Percentiles rank a stretch among this genome's conserved stretches.
Evolutionary conservation across 1,140 invertebrate species (phyloP).

Genomic region (Zaprionus inermis): DNA sequence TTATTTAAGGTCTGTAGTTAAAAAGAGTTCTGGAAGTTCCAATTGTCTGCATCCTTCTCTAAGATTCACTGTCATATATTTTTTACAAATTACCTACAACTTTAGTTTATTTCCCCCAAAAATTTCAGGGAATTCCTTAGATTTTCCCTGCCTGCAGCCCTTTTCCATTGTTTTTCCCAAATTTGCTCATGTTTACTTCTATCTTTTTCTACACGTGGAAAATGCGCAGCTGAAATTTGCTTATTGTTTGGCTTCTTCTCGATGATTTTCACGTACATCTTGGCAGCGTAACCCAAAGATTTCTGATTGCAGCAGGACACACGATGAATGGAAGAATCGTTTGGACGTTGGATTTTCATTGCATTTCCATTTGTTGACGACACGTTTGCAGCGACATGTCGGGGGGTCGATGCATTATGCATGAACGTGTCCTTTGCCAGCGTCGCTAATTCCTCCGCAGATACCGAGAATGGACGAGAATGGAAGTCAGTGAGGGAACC

Average conservation of each 20-base stretch:
- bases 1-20: too few species aligned
- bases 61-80: neutral
- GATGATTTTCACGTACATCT: slow-evolving; percentile 13
- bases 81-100: neutral
- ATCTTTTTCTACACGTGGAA: neutral
- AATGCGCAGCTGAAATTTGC: slow-evolving; percentile 15
- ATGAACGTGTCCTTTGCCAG: slow-evolving; percentile 72
- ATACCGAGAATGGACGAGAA: slow-evolving; percentile 9
- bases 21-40: too few species aligned
- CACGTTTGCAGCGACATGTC: slow-evolving; percentile 37
- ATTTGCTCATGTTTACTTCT: neutral
- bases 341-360: neutral
- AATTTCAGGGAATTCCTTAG: neutral
- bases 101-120: neutral
- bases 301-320: slow-evolving; percentile 47
- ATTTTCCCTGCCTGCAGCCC: neutral
- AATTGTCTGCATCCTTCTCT: neutral
- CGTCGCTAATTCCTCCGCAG: slow-evolving; percentile 68
- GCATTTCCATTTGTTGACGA: slow-evolving; percentile 54
- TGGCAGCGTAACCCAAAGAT: neutral
- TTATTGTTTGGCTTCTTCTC: slow-evolving; percentile 3
- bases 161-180: neutral
- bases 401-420: slow-evolving; percentile 34
- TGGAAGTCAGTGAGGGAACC: slow-evolving; percentile 13
- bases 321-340: slow-evolving; percentile 32